These are phyloP conservation scores for Zonotrichia leucophrys DNA, from an alignment of 2,113 vertebrate genomes.

Conservation along the genomic window DNA sequence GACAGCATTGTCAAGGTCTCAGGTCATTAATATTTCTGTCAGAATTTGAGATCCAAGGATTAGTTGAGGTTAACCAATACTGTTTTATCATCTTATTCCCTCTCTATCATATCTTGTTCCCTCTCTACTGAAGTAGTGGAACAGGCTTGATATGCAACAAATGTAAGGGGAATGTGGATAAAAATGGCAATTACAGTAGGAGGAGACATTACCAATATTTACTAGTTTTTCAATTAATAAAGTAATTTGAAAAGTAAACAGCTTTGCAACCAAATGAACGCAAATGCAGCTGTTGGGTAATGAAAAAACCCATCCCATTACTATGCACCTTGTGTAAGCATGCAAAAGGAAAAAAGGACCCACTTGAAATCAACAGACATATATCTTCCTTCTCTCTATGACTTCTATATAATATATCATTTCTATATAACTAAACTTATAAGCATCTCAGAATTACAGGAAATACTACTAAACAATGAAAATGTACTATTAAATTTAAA, in stretches of 20 bases:
- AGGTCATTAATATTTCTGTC: constrained; percentile 27
- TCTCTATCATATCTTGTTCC: not conserved
- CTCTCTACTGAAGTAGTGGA: not conserved
- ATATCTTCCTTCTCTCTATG: not conserved
- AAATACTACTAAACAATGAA: not conserved
- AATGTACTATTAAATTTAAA: constrained; percentile 5
- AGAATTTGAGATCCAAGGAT: not conserved
- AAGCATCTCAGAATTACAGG: not conserved
- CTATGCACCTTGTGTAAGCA: not conserved
- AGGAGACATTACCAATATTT: constrained; percentile 53
- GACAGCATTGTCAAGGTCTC: not conserved
- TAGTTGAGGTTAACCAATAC: not conserved
- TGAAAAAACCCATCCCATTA: constrained; percentile 17
- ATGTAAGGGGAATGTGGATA: not conserved
- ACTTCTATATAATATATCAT: not conserved
- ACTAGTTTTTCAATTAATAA: constrained; percentile 65
- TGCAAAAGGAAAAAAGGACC: not conserved
- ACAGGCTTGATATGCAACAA: constrained; percentile 36
- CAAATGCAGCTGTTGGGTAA: constrained; percentile 58
- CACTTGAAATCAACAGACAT: not conserved
- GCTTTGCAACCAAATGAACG: constrained; percentile 55
- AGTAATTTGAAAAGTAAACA: constrained; percentile 62
- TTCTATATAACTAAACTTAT: not conserved
- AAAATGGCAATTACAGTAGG: constrained; percentile 55
- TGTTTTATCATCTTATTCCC: not conserved